Percentiles rank a stretch among this genome's conserved stretches.
Conservation (phyloP, 2,797 vertebrate species). For the Gallinago solitaria region DNA sequence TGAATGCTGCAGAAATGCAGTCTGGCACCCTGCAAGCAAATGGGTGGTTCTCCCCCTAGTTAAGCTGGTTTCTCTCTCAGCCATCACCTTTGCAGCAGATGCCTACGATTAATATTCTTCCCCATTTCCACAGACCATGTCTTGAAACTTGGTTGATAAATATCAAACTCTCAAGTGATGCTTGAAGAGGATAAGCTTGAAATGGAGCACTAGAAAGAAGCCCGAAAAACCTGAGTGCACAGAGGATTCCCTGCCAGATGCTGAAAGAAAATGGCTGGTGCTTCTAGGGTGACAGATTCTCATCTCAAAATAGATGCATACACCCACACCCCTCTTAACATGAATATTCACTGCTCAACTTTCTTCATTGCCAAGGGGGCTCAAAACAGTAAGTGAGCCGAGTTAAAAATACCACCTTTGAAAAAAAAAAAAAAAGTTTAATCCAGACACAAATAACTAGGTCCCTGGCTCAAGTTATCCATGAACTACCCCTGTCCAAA, state of each 20-base stretch:
- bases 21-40: neutral
- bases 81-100: neutral
- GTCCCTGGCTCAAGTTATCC: neutral
- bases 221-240: neutral
- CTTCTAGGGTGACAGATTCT: slow-evolving; percentile 50
- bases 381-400: slow-evolving; percentile 2
- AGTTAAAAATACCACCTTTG: slow-evolving; percentile 48
- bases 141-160: neutral
- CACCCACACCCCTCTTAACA: slow-evolving; percentile 29
- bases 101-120: neutral
- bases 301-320: slow-evolving; percentile 56
- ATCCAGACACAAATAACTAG: neutral
- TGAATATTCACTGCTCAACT: slow-evolving; percentile 27
- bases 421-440: neutral
- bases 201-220: neutral
- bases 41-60: neutral
- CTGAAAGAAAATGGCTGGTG: slow-evolving; percentile 36
- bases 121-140: neutral
- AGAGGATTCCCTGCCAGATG: slow-evolving; percentile 49
- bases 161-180: neutral
- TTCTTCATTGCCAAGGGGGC: neutral
- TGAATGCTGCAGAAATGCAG: neutral
- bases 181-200: neutral
- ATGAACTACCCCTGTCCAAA: neutral
- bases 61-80: neutral